Evolutionary conservation across 2,888 invertebrate genomes (phyloP).

Genomic region (Tipula helvola): DNA sequence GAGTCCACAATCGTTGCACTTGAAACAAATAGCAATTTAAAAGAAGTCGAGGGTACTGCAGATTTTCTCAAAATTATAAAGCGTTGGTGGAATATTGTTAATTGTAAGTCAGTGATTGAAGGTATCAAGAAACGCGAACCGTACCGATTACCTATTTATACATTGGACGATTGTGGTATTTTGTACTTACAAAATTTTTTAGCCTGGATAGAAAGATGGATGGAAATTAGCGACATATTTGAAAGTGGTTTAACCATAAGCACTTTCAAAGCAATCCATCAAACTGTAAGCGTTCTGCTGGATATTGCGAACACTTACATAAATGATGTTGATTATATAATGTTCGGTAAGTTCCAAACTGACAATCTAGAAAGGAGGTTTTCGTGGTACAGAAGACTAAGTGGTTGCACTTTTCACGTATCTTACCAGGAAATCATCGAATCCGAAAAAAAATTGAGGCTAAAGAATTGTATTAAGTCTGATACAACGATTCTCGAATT

Average conservation of each 20-base stretch:
- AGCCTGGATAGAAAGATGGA: not conserved
- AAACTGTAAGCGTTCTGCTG: not conserved
- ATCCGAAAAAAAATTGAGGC: not conserved
- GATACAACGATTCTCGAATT: too few relatives aligned
- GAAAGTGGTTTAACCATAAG: not conserved
- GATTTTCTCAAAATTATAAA: not conserved
- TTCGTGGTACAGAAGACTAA: not conserved
- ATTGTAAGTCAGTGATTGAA: not conserved
- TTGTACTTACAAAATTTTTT: not conserved
- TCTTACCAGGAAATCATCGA: conserved; percentile 13
- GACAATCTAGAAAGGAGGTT: conserved; percentile 16
- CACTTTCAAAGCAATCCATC: not conserved
- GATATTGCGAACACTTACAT: not conserved
- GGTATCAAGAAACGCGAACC: not conserved
- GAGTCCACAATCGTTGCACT: not conserved
- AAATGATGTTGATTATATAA: not conserved
- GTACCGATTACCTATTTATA: not conserved
- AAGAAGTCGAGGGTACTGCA: not conserved
- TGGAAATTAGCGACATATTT: not conserved
- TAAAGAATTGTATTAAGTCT: too few relatives aligned
- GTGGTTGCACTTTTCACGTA: conserved; percentile 14
- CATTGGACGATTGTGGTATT: not conserved
- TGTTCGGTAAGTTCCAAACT: conserved; percentile 16
- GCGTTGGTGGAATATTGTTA: too few relatives aligned
- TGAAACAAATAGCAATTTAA: not conserved